Evolutionary conservation across 1,140 invertebrate genomes (phyloP), one percentile per base, ranked within the genome.

Genomic region (Drosophila pseudoananassae): DNA sequence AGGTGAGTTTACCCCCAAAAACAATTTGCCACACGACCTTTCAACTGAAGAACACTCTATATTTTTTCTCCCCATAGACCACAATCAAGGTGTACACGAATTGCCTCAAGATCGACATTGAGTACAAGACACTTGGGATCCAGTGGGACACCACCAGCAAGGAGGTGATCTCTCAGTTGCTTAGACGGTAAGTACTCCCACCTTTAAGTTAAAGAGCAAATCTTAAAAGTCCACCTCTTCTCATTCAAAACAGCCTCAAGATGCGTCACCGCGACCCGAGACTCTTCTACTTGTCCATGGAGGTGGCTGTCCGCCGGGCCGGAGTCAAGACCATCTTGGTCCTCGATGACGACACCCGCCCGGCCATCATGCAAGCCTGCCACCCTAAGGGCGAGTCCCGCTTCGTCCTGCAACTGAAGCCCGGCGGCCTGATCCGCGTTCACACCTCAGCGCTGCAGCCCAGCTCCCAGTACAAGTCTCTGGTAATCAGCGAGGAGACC

Each of bases 221-320:
- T 33, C 10, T 9, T 33, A 33, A 33, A 9, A 33, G 31, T 10
- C 31, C 1, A 9, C 9, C 8, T 36, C 4, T 36, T 15, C 4
- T 58, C 5, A 33, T 10, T 3, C 23, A 3, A 2, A 33, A 0
- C 51, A 91, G 90, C 12, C 33, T 91, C 0, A 94, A 96, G 83
- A 98, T 98, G 96, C 94, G 96, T 76, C 97, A 98, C 91, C 94
- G 97, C 23, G 97, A 98, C 92, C 97, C 97, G 0, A 95, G 97
- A 78, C 94, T 98, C n/a, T 98, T 98, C 92, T 98, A 97, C 92
- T 93, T 98, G 12, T 97, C 96, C 66, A 98, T 98, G 97, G 97
- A 98, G 92, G 97, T 98, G 27, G 95, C 96, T 1, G 96, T 98
- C 14, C 93, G 95, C 20, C 94, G 95, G 56, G 95, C 96, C 1